These are phyloP conservation scores for Madoqua kirkii DNA, from an alignment of 2,113 vertebrate species.

Conservation along the genomic window DNA sequence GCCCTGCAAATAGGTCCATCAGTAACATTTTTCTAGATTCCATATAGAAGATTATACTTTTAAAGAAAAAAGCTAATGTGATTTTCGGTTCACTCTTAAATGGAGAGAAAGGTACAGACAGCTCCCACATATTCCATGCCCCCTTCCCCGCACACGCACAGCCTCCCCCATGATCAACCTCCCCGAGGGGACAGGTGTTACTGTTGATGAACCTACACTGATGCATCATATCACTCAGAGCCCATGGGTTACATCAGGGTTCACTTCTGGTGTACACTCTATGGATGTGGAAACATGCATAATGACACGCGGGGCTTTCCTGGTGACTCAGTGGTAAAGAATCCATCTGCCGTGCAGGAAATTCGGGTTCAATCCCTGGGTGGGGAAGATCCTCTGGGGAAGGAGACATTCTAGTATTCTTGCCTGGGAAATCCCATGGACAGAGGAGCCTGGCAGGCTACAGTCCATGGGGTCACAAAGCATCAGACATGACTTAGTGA, in stretches of 20 bases:
- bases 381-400: neutral
- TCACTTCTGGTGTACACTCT: neutral
- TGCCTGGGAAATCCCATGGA: neutral
- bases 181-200: neutral
- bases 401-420: neutral
- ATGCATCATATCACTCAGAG: neutral
- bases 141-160: neutral
- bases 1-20: neutral
- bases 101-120: neutral
- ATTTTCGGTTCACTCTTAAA: neutral
- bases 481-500: neutral
- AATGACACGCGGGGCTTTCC: neutral
- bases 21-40: neutral
- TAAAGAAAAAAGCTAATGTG: neutral
- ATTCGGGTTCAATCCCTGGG: neutral
- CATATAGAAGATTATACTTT: neutral
- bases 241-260: neutral
- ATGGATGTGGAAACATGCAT: neutral
- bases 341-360: neutral
- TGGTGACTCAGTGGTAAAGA: neutral
- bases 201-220: accelerated
- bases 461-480: neutral
- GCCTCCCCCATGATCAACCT: neutral
- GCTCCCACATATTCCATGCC: neutral
- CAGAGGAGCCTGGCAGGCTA: neutral